These are phyloP conservation scores for Toxotes lorentzi DNA, from an alignment of 2,797 vertebrate species.

Conservation along the genomic window DNA sequence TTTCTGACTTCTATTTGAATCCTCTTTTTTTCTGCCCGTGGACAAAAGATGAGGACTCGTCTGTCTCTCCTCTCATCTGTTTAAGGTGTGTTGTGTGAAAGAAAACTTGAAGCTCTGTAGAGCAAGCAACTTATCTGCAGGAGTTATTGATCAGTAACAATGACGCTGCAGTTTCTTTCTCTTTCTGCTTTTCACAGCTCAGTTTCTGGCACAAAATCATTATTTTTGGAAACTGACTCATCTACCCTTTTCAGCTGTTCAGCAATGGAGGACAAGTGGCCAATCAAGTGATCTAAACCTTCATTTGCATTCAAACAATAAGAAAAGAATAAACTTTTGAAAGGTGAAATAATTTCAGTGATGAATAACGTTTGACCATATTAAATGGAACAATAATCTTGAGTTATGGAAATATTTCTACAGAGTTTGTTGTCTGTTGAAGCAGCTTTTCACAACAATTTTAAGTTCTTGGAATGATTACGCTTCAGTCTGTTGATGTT, in stretches of 20 bases:
- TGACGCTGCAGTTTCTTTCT: background rate
- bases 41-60: background rate
- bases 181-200: background rate
- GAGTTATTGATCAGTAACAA: background rate
- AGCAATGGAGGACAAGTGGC: background rate
- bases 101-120: background rate
- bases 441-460: too few species aligned
- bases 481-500: background rate
- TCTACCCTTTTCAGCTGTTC: background rate
- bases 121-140: slow-evolving; percentile 17
- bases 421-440: background rate
- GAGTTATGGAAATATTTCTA: background rate
- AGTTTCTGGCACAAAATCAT: background rate
- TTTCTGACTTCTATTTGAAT: slow-evolving; percentile 19
- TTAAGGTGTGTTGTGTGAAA: slow-evolving; percentile 15
- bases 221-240: background rate
- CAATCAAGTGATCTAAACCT: background rate
- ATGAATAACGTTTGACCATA: too few species aligned
- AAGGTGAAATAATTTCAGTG: too few species aligned
- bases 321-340: background rate
- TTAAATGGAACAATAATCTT: background rate
- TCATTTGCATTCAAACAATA: too few species aligned
- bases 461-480: background rate
- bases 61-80: background rate
- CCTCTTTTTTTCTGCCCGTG: background rate